These are phyloP conservation scores for Drosophila truncata DNA, from an alignment of 1,140 invertebrate genomes.

Conservation along the genomic window DNA sequence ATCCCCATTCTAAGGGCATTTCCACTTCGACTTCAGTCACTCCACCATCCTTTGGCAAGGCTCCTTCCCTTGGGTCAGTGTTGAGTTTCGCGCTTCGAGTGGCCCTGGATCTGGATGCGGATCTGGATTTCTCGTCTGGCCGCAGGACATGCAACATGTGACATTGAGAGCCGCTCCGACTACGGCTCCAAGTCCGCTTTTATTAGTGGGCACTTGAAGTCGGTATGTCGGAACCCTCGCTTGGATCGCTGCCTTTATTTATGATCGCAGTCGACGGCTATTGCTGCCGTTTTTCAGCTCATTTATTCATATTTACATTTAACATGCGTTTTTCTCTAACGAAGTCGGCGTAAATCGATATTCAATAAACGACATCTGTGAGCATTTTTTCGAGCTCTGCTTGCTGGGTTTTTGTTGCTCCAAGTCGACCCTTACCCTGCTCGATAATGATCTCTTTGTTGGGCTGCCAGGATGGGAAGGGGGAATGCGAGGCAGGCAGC, in stretches of 20 bases:
- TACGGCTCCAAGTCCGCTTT: constrained; percentile 12
- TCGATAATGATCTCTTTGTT: constrained; percentile 81
- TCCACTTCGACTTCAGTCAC: constrained; percentile 10
- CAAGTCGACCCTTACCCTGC: constrained; percentile 50
- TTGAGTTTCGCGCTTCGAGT: constrained; percentile 81
- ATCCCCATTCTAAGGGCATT: constrained; percentile 22
- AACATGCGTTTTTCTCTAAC: constrained; percentile 78
- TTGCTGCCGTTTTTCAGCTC: constrained; percentile 67
- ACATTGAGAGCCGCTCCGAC: constrained; percentile 68
- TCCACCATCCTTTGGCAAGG: background rate
- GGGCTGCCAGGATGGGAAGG: constrained; percentile 16
- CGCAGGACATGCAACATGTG: constrained; percentile 81
- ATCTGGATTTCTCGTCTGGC: constrained; percentile 33
- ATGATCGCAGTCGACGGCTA: constrained; percentile 34
- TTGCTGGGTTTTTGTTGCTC: constrained; percentile 19
- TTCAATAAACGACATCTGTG: constrained; percentile 84
- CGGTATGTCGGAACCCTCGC: constrained; percentile 23
- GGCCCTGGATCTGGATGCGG: constrained; percentile 52
- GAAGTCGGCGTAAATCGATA: constrained; percentile 82
- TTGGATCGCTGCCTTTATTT: constrained; percentile 39
- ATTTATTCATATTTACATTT: constrained; percentile 84
- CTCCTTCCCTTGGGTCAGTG: constrained; percentile 50
- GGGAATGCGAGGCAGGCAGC: constrained; percentile 31
- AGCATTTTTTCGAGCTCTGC: constrained; percentile 65
- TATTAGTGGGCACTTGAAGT: constrained; percentile 20